Evolutionary conservation across 2,888 invertebrate genomes (phyloP), one percentile per base, ranked within the genome.

Genomic region (Epinotia nisella): DNA sequence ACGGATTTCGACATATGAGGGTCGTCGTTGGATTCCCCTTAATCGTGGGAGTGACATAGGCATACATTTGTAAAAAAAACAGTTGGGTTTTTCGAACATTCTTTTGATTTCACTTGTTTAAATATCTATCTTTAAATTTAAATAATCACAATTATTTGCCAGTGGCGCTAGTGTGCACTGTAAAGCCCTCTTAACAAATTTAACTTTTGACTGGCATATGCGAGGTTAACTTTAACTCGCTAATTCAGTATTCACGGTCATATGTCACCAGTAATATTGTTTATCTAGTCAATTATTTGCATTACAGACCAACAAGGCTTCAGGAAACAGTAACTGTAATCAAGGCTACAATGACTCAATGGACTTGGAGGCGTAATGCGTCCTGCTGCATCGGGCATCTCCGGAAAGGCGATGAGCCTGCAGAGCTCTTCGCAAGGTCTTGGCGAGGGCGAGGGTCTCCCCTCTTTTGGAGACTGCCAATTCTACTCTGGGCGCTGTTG

Each of bases 381-480:
- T 84, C 84, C 69, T 91, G 90, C 77, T 84, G 87, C 72, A 84
- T 86, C 17, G 90, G 87, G 19, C 77, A 82, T 29, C 80, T 90
- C 3, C 84, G 81, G 53, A 83, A 87, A 73, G 85, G 84, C 71
- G 86, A 89, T 59, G 87, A 85, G 11, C 78, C 82, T 3, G 76
- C 85, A 21, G 89, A 90, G 64, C 76, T 84, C 9, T 92, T 92
- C 75, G 83, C 85, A 7, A 86, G 81, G 75, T 88, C 89, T 49
- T 90, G 89, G 78, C 77, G 80, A 15, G 83, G 82, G 60, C 83
- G 82, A 62, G 72, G 87, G 5, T 91, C 90, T 0, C 90, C 93
- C 0, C 78, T 93, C 7, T 84, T 85, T 80, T 93, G 92, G 92
- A 84, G 93, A 41, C 78, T 92, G 3, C 91, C 92, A 3, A 90